phyloP scores from a whole-genome alignment of 2,888 invertebrate genomes.

The Baronia brevicornis region DNA sequence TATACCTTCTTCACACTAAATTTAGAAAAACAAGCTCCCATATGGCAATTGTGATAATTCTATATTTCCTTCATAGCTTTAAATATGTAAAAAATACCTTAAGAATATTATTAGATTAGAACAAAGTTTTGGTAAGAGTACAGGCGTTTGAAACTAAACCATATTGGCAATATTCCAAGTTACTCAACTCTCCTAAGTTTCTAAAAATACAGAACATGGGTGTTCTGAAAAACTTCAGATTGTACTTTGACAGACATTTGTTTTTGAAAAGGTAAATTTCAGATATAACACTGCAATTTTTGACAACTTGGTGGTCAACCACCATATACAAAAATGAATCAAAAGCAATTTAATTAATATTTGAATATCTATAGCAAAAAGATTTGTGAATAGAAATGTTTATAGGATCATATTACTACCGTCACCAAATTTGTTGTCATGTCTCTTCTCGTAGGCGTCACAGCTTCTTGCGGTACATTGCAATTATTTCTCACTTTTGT shows the following conservation, averaged over 20 bases:
- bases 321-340: too few relatives aligned
- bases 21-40: slow-evolving; percentile 72
- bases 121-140: slow-evolving; percentile 18
- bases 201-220: slow-evolving; percentile 59
- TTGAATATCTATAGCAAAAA: slow-evolving; percentile 3
- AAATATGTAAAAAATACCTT: slow-evolving; percentile 12
- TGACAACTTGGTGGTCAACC: too few relatives aligned
- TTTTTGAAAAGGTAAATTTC: too few relatives aligned
- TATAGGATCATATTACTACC: slow-evolving; percentile 34
- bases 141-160: slow-evolving; percentile 25
- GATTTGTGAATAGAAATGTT: not conserved
- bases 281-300: too few relatives aligned
- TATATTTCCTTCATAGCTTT: slow-evolving; percentile 14
- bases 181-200: slow-evolving; percentile 39
- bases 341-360: too few relatives aligned
- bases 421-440: slow-evolving; percentile 70
- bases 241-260: slow-evolving; percentile 15
- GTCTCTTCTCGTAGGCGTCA: slow-evolving; percentile 76
- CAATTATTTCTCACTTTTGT: slow-evolving; percentile 77
- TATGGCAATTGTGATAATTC: slow-evolving; percentile 31
- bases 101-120: slow-evolving; percentile 22
- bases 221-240: slow-evolving; percentile 48
- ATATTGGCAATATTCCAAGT: slow-evolving; percentile 59
- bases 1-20: slow-evolving; percentile 58
- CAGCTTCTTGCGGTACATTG: slow-evolving; percentile 76